These are phyloP conservation scores for Drosophila nigricruria DNA, from an alignment of 2,888 invertebrate species.

Conservation along the genomic window DNA sequence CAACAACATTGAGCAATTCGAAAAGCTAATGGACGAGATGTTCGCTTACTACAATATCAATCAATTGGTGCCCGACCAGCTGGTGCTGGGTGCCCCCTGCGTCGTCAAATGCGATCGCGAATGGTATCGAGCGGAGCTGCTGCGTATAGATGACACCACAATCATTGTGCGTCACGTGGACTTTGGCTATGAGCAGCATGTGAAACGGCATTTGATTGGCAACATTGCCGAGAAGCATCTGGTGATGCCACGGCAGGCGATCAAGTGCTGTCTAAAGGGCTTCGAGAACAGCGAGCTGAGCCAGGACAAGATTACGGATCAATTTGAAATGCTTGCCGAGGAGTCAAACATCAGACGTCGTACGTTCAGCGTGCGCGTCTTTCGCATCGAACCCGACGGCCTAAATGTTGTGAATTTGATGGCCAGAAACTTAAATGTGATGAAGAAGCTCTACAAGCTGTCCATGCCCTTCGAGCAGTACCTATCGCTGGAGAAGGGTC, in stretches of 20 bases:
- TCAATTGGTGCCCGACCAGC: conserved; percentile 84
- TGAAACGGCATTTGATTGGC: conserved; percentile 87
- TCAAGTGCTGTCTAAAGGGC: conserved; percentile 91
- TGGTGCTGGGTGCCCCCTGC: conserved; percentile 89
- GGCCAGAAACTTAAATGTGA: conserved; percentile 86
- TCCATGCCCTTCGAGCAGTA: conserved; percentile 85
- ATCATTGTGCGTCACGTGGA: conserved; percentile 94
- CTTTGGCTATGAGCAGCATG: conserved; percentile 96
- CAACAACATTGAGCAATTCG: conserved; percentile 87
- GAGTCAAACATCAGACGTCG: conserved; percentile 85
- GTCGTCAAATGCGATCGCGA: conserved; percentile 92
- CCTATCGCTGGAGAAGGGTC: conserved; percentile 83
- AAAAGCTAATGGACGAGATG: conserved; percentile 89
- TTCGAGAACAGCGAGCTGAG: conserved; percentile 84
- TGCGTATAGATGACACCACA: conserved; percentile 87
- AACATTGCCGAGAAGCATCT: conserved; percentile 89
- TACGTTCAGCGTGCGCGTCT: conserved; percentile 84
- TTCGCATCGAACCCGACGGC: conserved; percentile 85
- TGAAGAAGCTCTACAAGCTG: conserved; percentile 86
- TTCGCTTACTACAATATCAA: conserved; percentile 87
- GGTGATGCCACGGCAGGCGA: conserved; percentile 90
- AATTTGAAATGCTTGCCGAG: conserved; percentile 90
- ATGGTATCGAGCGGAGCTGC: conserved; percentile 96
- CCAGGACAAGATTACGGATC: conserved; percentile 81
- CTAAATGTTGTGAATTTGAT: conserved; percentile 82